Conservation (phyloP, 1,140 invertebrate species). For the Theocolax elegans region DNA sequence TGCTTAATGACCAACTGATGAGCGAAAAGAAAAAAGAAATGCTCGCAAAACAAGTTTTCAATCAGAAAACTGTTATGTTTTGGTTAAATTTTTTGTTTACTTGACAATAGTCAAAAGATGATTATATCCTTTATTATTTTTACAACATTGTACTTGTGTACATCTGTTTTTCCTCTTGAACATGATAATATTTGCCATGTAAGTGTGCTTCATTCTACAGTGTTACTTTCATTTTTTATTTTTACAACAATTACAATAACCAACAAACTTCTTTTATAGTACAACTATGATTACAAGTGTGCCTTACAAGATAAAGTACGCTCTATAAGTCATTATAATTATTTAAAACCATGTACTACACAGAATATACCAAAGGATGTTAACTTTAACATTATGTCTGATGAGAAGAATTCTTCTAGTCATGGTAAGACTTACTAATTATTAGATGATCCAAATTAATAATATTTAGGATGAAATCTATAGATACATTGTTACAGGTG, state of each 20-base stretch:
- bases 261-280: constrained; percentile 2
- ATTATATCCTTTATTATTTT: constrained; percentile 4
- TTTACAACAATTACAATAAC: not conserved
- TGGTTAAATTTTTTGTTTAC: not conserved
- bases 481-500: constrained; percentile 36
- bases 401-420: constrained; percentile 26
- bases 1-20: too few relatives aligned
- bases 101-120: not conserved
- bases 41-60: not conserved
- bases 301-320: not conserved
- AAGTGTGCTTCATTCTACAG: not conserved
- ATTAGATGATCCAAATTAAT: not conserved
- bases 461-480: not conserved
- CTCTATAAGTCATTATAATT: not conserved
- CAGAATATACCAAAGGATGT: constrained; percentile 37
- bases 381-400: constrained; percentile 23
- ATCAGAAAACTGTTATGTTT: not conserved
- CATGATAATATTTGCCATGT: constrained; percentile 1
- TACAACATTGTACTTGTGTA: not conserved
- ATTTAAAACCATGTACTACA: constrained; percentile 25
- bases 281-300: constrained; percentile 25
- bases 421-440: constrained; percentile 11
- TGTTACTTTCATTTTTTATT: not conserved
- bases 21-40: constrained; percentile 10
- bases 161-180: not conserved